Base-by-base conservation (phyloP, 2,113 vertebrate genomes). In the Brevimyrus niger region DNA sequence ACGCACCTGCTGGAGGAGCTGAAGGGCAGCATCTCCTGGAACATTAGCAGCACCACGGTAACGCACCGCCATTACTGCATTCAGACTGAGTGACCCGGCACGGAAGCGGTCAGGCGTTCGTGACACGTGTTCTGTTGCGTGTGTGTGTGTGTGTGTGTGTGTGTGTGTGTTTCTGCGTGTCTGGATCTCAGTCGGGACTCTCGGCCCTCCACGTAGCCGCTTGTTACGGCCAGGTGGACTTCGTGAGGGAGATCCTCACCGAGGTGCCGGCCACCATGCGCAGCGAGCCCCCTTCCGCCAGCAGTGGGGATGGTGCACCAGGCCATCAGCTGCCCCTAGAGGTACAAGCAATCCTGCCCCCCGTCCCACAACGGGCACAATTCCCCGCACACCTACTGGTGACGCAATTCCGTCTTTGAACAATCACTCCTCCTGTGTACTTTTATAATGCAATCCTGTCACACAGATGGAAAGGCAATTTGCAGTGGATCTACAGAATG, bases 1-100 rank as follows among this genome's bases (percentile, higher is more conserved):
- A 93, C 91, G 61, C 91, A 92, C 80, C 90, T 94, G 17, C 91
- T 95, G 89, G 93, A 94, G 17, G 93, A 91, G 6, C 88, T 94
- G 58, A 95, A 93, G 89, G 89, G 88, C 61, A 93, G 87, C 10
- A 21, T 94, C 38, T 94, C 92, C 3, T 91, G 93, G n/a, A 92
- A 92, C 51, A 90, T 93, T 50, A 92, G 86, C 87, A 94, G 94
- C 89, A 91, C 90, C n/a, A 94, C 93, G 94, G 94, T 94, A 82
- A 42, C 73, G 10, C 5, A 1, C 13, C 19, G 85, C 85, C 44
- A 3, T 5, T 27, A 53, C 8, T 1, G 42, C 6, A 1, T 48
- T 10, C 85, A 42, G 15, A 27, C 6, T 65, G 35, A 61, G 35
- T 21, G 44, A 1, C 21, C 82, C 44, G n/a, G 80, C 80, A 83